A percentile compares a stretch with the other conserved stretches of the same genome.
phyloP scores from a whole-genome alignment of 2,797 vertebrate species.

The Characodon lateralis region DNA sequence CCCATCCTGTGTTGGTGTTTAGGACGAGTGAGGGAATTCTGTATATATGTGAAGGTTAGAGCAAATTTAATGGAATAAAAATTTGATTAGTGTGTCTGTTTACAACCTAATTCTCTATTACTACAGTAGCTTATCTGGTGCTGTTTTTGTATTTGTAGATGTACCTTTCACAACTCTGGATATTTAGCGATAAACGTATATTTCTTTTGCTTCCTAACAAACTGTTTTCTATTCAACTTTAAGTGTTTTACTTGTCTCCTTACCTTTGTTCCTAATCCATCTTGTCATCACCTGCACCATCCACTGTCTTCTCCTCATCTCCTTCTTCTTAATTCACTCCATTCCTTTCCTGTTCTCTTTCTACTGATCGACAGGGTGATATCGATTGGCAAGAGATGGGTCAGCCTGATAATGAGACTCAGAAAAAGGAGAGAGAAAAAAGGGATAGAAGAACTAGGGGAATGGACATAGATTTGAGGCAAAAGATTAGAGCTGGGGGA shows the following conservation, averaged over 20 bases:
- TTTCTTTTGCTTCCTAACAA: not conserved
- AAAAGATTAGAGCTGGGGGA: constrained; percentile 60
- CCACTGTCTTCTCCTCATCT: constrained; percentile 9
- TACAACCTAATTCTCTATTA: not conserved
- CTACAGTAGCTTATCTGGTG: not conserved
- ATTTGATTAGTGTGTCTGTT: not conserved
- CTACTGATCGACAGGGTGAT: constrained; percentile 66
- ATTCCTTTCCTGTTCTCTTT: constrained; percentile 19
- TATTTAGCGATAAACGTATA: not conserved
- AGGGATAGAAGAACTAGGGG: constrained; percentile 33
- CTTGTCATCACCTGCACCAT: constrained; percentile 6
- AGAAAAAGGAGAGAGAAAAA: constrained; percentile 36
- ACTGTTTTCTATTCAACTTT: not conserved
- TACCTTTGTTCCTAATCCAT: constrained; percentile 16
- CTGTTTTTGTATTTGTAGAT: not conserved
- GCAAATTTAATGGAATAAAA: not conserved
- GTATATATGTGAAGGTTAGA: constrained; percentile 31
- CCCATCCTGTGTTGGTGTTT: constrained; percentile 33
- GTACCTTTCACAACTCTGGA: not conserved
- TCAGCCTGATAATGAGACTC: constrained; percentile 68
- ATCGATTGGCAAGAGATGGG: constrained; percentile 69
- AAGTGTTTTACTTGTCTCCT: not conserved
- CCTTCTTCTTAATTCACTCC: not conserved
- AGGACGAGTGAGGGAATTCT: constrained; percentile 2
- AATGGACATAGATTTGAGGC: constrained; percentile 52